phyloP scores from a whole-genome alignment of 2,797 vertebrate species.

The Siniperca scherzeri region DNA sequence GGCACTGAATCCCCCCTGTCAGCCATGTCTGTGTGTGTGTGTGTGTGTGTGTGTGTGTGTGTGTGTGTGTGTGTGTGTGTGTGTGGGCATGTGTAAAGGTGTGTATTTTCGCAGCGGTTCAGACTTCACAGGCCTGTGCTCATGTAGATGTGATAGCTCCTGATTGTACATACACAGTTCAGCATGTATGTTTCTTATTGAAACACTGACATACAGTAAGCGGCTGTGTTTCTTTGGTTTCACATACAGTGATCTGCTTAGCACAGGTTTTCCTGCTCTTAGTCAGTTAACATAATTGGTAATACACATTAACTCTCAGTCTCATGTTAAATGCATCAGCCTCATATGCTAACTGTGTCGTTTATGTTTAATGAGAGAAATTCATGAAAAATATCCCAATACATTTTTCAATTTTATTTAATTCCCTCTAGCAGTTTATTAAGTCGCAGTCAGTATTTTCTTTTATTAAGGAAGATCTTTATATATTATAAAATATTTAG shows the following conservation, averaged over 20 bases:
- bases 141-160: conserved; percentile 35
- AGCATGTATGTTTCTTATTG: conserved; percentile 47
- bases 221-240: conserved; percentile 37
- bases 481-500: conserved; percentile 75
- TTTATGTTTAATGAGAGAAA: conserved; percentile 87
- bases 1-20: conserved; percentile 41
- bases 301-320: conserved; percentile 67
- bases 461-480: conserved; percentile 66
- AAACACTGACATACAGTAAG: conserved; percentile 43
- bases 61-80: not conserved
- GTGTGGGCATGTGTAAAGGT: conserved; percentile 17
- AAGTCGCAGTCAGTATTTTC: conserved; percentile 73
- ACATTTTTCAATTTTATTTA: conserved; percentile 81
- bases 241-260: conserved; percentile 42
- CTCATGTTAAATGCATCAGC: conserved; percentile 85
- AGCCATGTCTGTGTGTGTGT: conserved; percentile 15
- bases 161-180: conserved; percentile 38
- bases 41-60: conserved; percentile 24
- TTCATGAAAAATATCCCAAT: conserved; percentile 82
- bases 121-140: conserved; percentile 38
- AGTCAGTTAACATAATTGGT: conserved; percentile 72
- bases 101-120: conserved; percentile 10
- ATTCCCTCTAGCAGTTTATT: conserved; percentile 81
- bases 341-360: conserved; percentile 80
- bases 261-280: conserved; percentile 44